These are phyloP conservation scores for Pomacea canaliculata DNA, from an alignment of 2,888 invertebrate genomes.

Conservation along the genomic window DNA sequence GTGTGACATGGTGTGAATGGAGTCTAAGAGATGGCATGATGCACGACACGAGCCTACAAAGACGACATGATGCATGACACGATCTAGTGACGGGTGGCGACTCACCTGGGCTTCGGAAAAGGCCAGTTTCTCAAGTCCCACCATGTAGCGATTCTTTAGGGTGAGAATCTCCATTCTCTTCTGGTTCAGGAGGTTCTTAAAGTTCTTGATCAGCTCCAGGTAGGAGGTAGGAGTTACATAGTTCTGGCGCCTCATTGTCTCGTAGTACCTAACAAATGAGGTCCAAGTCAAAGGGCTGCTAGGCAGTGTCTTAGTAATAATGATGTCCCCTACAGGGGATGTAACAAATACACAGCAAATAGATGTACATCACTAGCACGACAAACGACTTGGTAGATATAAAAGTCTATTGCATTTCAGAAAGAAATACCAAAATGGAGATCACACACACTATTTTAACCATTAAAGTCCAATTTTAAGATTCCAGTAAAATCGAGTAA, in stretches of 20 bases:
- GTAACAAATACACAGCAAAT: background rate
- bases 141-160: constrained; percentile 76
- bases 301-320: background rate
- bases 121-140: constrained; percentile 68
- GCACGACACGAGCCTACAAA: too few relatives aligned
- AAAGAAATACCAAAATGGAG: too few relatives aligned
- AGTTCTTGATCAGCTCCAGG: constrained; percentile 68
- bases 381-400: too few relatives aligned
- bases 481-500: too few relatives aligned
- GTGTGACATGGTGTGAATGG: too few relatives aligned
- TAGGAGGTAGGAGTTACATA: constrained; percentile 70
- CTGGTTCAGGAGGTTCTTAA: constrained; percentile 65
- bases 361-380: too few relatives aligned
- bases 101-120: constrained; percentile 67
- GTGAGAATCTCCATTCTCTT: constrained; percentile 67
- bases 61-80: too few relatives aligned
- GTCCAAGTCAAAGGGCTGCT: background rate
- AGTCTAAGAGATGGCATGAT: too few relatives aligned
- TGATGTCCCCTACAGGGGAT: background rate
- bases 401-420: too few relatives aligned
- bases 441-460: too few relatives aligned
- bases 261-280: constrained; percentile 56
- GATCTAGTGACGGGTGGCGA: too few relatives aligned
- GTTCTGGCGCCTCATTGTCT: constrained; percentile 63
- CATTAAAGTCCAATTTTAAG: too few relatives aligned